Evolutionary conservation across 2,797 vertebrate genomes (phyloP).

Genomic region (Moxostoma hubbsi): DNA sequence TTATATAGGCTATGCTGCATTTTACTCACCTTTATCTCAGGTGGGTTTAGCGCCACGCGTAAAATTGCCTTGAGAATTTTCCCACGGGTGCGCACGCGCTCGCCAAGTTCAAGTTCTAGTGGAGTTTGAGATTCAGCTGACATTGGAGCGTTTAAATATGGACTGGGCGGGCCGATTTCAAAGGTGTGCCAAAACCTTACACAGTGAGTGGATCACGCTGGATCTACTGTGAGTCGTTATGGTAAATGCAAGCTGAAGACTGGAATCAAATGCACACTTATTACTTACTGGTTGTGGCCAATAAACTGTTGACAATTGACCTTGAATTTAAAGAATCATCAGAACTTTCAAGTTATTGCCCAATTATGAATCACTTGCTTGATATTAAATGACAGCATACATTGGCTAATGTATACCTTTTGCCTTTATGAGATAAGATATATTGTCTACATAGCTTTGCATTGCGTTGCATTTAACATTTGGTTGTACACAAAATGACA

Average conservation of each 20-base stretch:
- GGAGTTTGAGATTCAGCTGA: constrained; percentile 62
- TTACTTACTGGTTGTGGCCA: not conserved
- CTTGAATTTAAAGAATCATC: not conserved
- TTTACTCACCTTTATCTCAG: constrained; percentile 47
- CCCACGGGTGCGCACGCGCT: constrained; percentile 60
- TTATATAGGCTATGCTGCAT: not conserved
- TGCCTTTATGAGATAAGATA: not conserved
- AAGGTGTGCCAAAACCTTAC: constrained; percentile 31
- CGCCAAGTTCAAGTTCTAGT: constrained; percentile 68
- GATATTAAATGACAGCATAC: not conserved
- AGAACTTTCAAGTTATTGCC: not conserved
- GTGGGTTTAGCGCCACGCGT: constrained; percentile 5
- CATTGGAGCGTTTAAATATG: constrained; percentile 76
- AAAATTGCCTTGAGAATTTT: constrained; percentile 11
- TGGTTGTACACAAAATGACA: not conserved
- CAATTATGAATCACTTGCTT: not conserved
- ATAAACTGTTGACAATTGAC: not conserved
- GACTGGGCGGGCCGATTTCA: constrained; percentile 70
- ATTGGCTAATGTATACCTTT: not conserved
- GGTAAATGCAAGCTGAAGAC: constrained; percentile 11
- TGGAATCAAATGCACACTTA: not conserved
- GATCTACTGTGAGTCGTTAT: not conserved
- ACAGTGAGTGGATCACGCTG: not conserved
- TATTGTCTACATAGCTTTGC: not conserved
- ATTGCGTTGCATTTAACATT: not conserved